phyloP scores from a whole-genome alignment of 1,140 invertebrate genomes.

The Pseudomyrmex dendroicus region DNA sequence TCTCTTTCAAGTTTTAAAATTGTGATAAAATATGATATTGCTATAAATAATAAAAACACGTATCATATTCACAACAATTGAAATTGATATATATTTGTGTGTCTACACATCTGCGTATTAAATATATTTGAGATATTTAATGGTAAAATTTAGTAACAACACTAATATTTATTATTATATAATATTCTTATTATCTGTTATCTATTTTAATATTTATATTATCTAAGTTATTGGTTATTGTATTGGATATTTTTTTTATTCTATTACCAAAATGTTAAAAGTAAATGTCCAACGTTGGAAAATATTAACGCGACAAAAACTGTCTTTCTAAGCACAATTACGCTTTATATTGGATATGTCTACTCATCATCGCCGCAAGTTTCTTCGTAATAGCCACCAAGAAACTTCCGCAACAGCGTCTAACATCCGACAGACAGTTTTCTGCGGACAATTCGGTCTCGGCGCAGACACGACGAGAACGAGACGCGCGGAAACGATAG shows the following conservation, averaged over 20 bases:
- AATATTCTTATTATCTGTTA: neutral
- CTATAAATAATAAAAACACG: neutral
- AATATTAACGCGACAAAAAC: slow-evolving; percentile 26
- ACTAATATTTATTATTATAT: neutral
- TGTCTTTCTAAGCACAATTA: slow-evolving; percentile 47
- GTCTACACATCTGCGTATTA: neutral
- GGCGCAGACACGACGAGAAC: slow-evolving; percentile 20
- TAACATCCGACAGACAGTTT: slow-evolving; percentile 57
- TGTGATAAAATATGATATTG: neutral
- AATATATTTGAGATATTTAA: neutral
- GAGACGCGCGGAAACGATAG: slow-evolving; percentile 68
- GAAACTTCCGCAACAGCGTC: slow-evolving; percentile 50
- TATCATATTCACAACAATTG: too few relatives aligned
- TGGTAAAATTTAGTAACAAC: neutral
- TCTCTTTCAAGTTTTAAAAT: neutral
- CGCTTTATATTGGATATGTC: slow-evolving; percentile 34
- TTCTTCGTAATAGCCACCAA: slow-evolving; percentile 48
- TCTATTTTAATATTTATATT: neutral
- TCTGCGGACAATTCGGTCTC: slow-evolving; percentile 54
- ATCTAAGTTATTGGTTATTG: neutral
- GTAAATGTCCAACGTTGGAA: slow-evolving; percentile 10
- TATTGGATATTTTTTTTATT: neutral
- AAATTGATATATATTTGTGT: too few relatives aligned
- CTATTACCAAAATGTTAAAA: slow-evolving; percentile 10
- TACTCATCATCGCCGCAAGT: slow-evolving; percentile 42